Evolutionary conservation across 2,113 vertebrate species (phyloP), one percentile per base, ranked within the genome.

Genomic region (Toxostoma redivivum): DNA sequence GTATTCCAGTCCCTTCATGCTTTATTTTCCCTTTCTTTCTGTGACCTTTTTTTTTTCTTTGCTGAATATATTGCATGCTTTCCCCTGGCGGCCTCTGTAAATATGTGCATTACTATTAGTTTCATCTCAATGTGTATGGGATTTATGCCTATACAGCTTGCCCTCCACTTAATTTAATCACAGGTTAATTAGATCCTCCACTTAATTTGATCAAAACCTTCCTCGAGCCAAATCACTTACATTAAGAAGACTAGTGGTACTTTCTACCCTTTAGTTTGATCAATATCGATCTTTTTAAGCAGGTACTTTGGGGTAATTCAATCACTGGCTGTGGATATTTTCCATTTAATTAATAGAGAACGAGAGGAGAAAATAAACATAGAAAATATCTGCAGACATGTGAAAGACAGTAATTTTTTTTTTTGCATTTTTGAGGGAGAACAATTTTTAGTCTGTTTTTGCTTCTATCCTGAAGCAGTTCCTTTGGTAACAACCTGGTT

Each of bases 131-230:
- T 81, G 79, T 94, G 74, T 86, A 94, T 85, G 58, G 86, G 64
- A 96, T 95, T 94, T 96, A 95, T 96, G 96, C 76, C 86, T 89
- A 60, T 94, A 93, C 3, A 9, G 61, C 37, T 94, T 93, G 81
- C 64, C 81, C 81, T 96, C 83, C 92, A 96, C 92, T 97, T 97
- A 94, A 94, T 96, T 95, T 95, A 97, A 96, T 97, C 91, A 95
- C 71, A 89, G 83, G 91, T 96, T 97, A 97, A 97, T 97, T 97
- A 95, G 81, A 96, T 95, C 57, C 45, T 93, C 90, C 86, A 97
- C 87, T 97, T 97, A 97, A 96, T 93, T 96, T 96, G 91, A 97
- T 97, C 88, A 97, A 97, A 95, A 84, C 7, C 44, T 94, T 97
- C 95, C 95, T 94, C 86, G 72, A 97, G 96, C 96, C 92, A 97